Base-by-base conservation (phyloP, 2,113 vertebrate genomes). In the Castor canadensis region DNA sequence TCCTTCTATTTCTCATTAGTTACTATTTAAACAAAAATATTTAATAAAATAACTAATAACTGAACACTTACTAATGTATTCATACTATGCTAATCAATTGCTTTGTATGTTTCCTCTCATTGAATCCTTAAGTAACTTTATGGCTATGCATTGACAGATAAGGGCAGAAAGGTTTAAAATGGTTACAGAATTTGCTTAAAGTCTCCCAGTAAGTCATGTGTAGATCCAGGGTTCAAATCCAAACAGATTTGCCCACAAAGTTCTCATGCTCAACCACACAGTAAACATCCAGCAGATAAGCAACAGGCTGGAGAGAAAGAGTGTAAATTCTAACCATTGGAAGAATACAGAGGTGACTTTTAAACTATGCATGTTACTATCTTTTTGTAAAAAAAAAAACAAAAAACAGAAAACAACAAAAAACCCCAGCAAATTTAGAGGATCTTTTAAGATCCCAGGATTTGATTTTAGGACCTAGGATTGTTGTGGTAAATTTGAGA, bases 401-500 rank as follows among this genome's bases (percentile, higher is more conserved):
- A 60, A 60, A 75, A 16, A 75, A 60, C 52, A 52, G 9, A 86
- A 26, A 60, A 22, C 16, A 60, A n/a, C 24, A 60, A 60, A 75
- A 16, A 75, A 60, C 13, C 54, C 56, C 38, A 64, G 16, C 30
- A 62, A 85, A 90, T 81, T 77, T 73, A 75, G 43, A 96, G 28
- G 62, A 92, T 73, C 45, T 92, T 73, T 94, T 94, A 80, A 80
- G 35, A 95, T 73, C 15, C 80, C 2, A 91, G 45, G 26, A 95
- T 97, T 97, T 67, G 52, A 97, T 91, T 76, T 77, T 45, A 52
- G 96, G 95, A 76, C 16, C 56, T 83, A 89, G 77, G 79, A 95
- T 93, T 92, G 38, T 90, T 81, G 38, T 95, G 88, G 69, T 87
- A 93, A 95, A 97, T 97, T 97, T 77, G 90, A 97, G 71, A 97